Evolutionary conservation across 2,888 invertebrate genomes (phyloP).

Genomic region (Scaptomyza flava): DNA sequence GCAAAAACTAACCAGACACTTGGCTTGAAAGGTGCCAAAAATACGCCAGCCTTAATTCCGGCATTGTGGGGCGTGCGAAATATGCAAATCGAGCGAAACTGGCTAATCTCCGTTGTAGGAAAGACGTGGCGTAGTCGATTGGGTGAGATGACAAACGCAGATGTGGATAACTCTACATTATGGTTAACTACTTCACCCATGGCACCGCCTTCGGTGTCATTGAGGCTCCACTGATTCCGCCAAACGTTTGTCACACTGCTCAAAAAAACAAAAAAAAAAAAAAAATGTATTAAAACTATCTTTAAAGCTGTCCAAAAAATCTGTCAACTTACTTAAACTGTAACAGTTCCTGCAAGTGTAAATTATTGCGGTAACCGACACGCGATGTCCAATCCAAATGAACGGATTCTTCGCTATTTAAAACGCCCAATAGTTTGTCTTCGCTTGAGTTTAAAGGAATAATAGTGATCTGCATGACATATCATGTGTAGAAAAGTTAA

Average conservation of each 20-base stretch:
- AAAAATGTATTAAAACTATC: neutral
- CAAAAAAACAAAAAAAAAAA: neutral
- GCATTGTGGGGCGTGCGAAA: constrained; percentile 86
- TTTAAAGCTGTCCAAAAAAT: fast-evolving
- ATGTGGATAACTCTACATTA: constrained; percentile 65
- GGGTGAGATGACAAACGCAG: constrained; percentile 55
- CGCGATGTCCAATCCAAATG: constrained; percentile 74
- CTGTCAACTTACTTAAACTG: constrained; percentile 69
- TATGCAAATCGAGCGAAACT: constrained; percentile 85
- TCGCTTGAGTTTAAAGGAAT: constrained; percentile 60
- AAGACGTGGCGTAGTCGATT: constrained; percentile 57
- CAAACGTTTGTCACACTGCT: constrained; percentile 61
- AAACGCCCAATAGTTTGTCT: constrained; percentile 51
- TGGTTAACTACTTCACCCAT: constrained; percentile 73
- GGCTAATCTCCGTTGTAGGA: constrained; percentile 52
- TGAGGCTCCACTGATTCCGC: constrained; percentile 68
- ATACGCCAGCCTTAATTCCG: constrained; percentile 86
- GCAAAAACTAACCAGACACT: constrained; percentile 86
- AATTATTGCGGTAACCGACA: constrained; percentile 65
- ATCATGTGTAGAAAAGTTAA: too few relatives aligned
- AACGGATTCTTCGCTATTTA: constrained; percentile 58
- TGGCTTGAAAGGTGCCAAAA: constrained; percentile 86
- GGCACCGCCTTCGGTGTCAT: constrained; percentile 74
- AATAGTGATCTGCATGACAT: constrained; percentile 54
- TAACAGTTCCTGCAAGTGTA: constrained; percentile 69